Base-by-base conservation (phyloP, 2,888 invertebrate species). In the Pyrrhosoma nymphula region DNA sequence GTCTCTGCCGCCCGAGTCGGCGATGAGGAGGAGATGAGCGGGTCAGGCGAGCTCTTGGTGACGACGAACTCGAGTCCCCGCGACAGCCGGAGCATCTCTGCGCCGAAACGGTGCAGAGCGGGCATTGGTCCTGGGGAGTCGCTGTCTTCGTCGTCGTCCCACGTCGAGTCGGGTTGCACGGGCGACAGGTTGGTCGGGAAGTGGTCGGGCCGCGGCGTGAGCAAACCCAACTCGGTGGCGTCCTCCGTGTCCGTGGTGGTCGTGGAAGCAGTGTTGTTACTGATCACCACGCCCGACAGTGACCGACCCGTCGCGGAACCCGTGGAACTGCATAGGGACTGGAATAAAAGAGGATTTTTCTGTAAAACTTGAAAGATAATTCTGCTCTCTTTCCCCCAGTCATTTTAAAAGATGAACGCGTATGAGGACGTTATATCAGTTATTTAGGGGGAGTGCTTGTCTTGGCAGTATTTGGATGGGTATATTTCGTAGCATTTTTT, bases 61-160 rank as follows among this genome's bases (percentile, higher is more conserved):
- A 47, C 93, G 26, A 93, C 69, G 26, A 93, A 96, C 95, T 98
- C 98, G 96, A 98, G 97, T 96, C 98, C 98, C 96, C 98, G 97
- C 56, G 98, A 98, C 60, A 99, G 97, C 96, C 98, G 98, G 96
- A 99, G 97, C 98, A 98, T 98, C 97, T 98, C 98, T 75, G 98
- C 98, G 95, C 98, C 98, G 97, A 98, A 98, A 96, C 98, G 98
- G 97, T 98, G 98, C 96, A 99, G 97, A 95, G 99, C 98, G 60
- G 98, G 98, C 98, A 98, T 98, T 96, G 98, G 98, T 96, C 98
- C 98, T 56, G 98, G 98, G 95, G 98, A 98, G 82, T 98, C 98
- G 96, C 98, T 98, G 97, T 69, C 69, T 14, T 90, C 95, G 97
- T 69, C 69, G 35, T 90, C 95, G 75, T 90, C 69, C 95, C 95